A percentile compares a stretch with the other conserved stretches of the same genome.
Evolutionary conservation across 2,797 vertebrate species (phyloP).

Genomic region (Mareca penelope): DNA sequence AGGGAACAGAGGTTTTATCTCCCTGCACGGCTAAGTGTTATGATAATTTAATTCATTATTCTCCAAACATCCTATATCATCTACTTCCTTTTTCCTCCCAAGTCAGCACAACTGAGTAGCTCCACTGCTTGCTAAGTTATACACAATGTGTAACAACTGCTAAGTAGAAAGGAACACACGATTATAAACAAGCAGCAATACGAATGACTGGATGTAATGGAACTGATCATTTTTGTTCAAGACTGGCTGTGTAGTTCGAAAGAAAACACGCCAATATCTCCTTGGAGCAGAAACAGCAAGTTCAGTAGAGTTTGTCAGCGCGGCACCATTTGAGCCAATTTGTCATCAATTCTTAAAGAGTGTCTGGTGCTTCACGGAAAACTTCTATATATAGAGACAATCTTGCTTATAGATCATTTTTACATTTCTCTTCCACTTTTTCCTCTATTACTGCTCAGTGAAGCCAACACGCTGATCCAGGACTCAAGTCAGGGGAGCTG

Average conservation of each 20-base stretch:
- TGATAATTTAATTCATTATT: background rate
- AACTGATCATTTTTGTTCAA: background rate
- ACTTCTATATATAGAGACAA: slow-evolving; percentile 51
- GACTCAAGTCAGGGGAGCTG: slow-evolving; percentile 53
- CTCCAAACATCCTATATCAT: background rate
- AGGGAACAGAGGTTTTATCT: background rate
- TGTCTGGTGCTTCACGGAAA: slow-evolving; percentile 34
- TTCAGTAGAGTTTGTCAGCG: background rate
- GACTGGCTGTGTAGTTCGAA: background rate
- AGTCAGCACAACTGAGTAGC: background rate
- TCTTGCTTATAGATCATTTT: slow-evolving; percentile 55
- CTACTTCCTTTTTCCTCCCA: background rate
- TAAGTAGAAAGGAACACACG: background rate
- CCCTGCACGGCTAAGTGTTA: background rate
- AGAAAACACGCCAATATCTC: background rate
- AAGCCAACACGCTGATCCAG: slow-evolving; percentile 63
- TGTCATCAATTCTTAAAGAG: slow-evolving; percentile 33
- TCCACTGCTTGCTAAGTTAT: background rate
- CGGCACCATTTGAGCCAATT: background rate
- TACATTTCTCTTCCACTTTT: slow-evolving; percentile 59
- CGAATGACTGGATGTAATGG: background rate
- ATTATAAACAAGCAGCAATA: background rate
- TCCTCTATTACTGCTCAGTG: slow-evolving; percentile 27
- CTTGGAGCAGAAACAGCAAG: slow-evolving; percentile 23
- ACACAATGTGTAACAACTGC: background rate